phyloP scores from a whole-genome alignment of 2,888 invertebrate species.

The Eupithecia inturbata region DNA sequence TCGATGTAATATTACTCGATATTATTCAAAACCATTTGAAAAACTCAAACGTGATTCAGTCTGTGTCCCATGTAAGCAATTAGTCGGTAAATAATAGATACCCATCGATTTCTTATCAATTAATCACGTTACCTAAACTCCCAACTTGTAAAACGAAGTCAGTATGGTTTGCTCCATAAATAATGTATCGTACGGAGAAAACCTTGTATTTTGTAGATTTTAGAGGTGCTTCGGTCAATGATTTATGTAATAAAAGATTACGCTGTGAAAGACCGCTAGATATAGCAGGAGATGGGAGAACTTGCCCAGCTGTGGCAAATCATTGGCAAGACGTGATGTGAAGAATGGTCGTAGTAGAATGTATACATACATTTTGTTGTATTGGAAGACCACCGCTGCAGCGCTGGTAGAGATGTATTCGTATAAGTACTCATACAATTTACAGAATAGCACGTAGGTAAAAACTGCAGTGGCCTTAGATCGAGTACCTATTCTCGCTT shows the following conservation, averaged over 20 bases:
- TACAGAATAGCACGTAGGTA: no score
- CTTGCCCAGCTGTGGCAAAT: not conserved
- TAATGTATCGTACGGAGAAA: not conserved
- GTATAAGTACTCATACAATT: no score
- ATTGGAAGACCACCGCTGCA: no score
- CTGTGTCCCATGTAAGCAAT: not conserved
- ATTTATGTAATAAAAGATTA: not conserved
- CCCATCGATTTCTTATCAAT: constrained; percentile 25
- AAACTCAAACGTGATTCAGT: not conserved
- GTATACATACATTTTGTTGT: no score
- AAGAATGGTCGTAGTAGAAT: no score
- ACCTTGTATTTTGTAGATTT: not conserved
- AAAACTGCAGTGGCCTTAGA: no score
- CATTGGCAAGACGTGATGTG: no score
- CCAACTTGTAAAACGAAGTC: constrained; percentile 4
- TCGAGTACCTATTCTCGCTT: no score
- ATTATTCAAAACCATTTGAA: not conserved
- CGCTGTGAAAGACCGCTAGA: not conserved
- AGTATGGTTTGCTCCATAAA: constrained; percentile 22
- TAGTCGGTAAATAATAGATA: not conserved
- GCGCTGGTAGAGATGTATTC: no score
- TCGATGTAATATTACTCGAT: no score
- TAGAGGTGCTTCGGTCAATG: not conserved
- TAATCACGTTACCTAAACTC: constrained; percentile 13
- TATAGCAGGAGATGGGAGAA: not conserved